phyloP scores from a whole-genome alignment of 2,888 invertebrate species.

The Cephus pulcher region DNA sequence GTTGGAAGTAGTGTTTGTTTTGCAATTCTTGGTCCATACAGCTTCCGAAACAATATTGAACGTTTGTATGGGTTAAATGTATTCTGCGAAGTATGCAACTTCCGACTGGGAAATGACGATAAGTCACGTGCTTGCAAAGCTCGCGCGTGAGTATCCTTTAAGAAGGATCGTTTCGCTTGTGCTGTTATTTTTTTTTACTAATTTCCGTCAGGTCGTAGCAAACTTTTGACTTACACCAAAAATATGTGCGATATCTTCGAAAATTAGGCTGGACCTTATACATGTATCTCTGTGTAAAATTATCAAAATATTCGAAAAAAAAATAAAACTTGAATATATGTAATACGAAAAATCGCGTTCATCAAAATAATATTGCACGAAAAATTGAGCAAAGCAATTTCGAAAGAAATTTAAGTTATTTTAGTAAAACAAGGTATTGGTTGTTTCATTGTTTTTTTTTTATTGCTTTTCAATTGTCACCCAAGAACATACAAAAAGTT shows the following conservation, averaged over 20 bases:
- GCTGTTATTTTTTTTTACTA: too few relatives aligned
- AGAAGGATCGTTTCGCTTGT: neutral
- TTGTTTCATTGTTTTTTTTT: neutral
- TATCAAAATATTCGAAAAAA: neutral
- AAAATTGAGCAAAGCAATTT: neutral
- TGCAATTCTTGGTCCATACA: neutral
- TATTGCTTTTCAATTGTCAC: neutral
- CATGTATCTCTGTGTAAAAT: neutral
- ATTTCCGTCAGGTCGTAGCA: too few relatives aligned
- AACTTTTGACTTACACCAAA: too few relatives aligned
- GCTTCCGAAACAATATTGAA: neutral
- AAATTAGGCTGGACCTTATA: too few relatives aligned
- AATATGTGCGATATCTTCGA: too few relatives aligned
- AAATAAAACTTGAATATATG: too few relatives aligned
- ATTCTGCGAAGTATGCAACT: neutral
- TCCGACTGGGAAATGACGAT: neutral
- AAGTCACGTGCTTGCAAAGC: neutral
- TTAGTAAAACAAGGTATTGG: neutral
- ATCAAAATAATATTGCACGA: too few relatives aligned
- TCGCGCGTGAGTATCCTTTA: neutral
- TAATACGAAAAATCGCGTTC: too few relatives aligned
- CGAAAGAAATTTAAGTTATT: neutral
- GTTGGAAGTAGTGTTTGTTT: neutral
- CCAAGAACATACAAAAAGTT: neutral
- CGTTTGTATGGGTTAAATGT: neutral